Conservation (phyloP, 2,113 vertebrate species). For the Salvelinus fontinalis region DNA sequence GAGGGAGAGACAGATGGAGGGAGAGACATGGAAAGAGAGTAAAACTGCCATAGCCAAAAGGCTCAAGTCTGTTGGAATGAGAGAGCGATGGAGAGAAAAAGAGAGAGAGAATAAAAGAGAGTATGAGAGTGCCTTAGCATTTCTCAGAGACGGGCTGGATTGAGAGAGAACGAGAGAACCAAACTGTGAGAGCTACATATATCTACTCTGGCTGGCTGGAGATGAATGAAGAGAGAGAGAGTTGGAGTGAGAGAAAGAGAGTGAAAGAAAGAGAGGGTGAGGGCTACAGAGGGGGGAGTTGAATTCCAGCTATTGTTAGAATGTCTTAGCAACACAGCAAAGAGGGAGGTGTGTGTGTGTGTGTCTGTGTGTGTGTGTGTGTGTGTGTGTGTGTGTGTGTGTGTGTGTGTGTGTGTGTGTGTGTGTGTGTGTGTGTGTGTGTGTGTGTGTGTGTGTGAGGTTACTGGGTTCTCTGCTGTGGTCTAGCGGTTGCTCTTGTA, state of each 20-base stretch:
- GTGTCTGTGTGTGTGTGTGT: neutral
- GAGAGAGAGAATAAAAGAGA: constrained; percentile 4
- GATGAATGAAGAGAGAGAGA: neutral
- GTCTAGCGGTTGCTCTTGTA: constrained; percentile 32
- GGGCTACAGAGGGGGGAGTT: constrained; percentile 33
- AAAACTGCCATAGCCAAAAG: too few species aligned
- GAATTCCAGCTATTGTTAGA: constrained; percentile 73
- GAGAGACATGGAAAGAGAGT: neutral
- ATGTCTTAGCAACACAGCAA: constrained; percentile 57
- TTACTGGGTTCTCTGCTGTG: constrained; percentile 57
- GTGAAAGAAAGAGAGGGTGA: constrained; percentile 31
- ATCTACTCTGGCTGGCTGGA: constrained; percentile 22
- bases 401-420: constrained; percentile 10
- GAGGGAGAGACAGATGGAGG: neutral
- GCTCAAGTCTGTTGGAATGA: neutral
- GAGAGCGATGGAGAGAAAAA: neutral
- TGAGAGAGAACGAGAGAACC: neutral
- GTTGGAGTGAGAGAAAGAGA: constrained; percentile 14
- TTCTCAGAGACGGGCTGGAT: neutral
- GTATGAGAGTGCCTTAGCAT: neutral
- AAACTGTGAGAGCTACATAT: constrained; percentile 18
- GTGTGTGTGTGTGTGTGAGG: constrained; percentile 21
- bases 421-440: constrained; percentile 5
- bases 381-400: too few species aligned
- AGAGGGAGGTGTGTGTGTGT: constrained; percentile 22